Base-by-base conservation (phyloP, 2,888 invertebrate species). In the Aphelenchoides bicaudatus region DNA sequence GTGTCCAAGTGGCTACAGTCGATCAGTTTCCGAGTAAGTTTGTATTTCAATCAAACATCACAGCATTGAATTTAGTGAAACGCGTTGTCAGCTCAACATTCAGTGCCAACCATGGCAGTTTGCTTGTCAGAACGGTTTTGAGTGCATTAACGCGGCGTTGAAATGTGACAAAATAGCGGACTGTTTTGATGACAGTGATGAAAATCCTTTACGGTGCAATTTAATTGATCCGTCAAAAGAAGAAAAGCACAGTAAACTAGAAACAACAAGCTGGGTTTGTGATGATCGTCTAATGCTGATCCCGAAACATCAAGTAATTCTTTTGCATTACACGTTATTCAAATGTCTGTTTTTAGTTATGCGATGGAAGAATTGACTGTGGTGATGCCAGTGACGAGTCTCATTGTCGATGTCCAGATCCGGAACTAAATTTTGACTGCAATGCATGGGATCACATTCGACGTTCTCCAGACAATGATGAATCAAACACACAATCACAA, bases 71-170 rank as follows among this genome's bases (percentile, higher is more conserved):
- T 64, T 57, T 28, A 64, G 65, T 28, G 38, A 52, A 8, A 46
- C 29, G 27, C 31, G 19, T 16, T 67, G 67, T 39, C 37, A 52
- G 13, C 49, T 23, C 23, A 67, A 67, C 37, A 29, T 66, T 8
- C 53, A 39, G 4, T 67, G 67, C 39, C 50, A 38, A 3, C 28
- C 49, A 5, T 68, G 67, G 68, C 58, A 67, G 29, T 67, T 67
- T 38, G 50, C 54, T 13, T 67, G 67, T 29, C 38, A 50, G 29
- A 58, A 67, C 21, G 63, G 62, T 31, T 54, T 39, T 5, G 58
- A 56, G 21, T 67, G 67, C 49, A 54, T 67, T 13, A 67, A 67
- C 49, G 53, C 51, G 2, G 58, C 65, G 19, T 30, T 53, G 48
- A 56, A 51, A 25, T 67, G 67, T 43, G 62, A 67, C 30, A 43